Percentiles rank a stretch among this genome's conserved stretches.
These are phyloP conservation scores for Calliscelio sp. DNA, from an alignment of 2,888 invertebrate genomes.

Conservation along the genomic window DNA sequence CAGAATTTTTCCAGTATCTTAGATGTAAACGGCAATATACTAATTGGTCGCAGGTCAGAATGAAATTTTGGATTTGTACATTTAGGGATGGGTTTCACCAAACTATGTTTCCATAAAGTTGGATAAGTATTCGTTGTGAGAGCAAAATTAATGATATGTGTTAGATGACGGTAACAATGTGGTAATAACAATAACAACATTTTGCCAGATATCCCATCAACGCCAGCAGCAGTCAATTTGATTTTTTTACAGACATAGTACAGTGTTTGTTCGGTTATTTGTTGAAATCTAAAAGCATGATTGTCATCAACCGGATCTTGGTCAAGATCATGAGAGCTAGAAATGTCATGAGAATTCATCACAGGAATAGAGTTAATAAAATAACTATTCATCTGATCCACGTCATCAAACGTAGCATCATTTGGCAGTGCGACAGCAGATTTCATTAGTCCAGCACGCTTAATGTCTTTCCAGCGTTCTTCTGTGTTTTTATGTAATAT, in stretches of 20 bases:
- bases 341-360: neutral
- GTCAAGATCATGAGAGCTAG: neutral
- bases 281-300: neutral
- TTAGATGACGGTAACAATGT: neutral
- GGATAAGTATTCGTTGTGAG: neutral
- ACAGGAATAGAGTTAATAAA: neutral
- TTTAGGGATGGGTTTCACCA: constrained; percentile 6
- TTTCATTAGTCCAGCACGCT: neutral
- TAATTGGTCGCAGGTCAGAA: neutral
- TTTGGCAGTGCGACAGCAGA: neutral
- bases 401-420: neutral
- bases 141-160: neutral
- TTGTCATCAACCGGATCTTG: neutral
- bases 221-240: neutral
- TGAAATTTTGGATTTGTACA: neutral
- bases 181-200: neutral
- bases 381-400: neutral
- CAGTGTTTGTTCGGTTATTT: neutral
- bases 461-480: neutral
- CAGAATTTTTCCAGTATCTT: constrained; percentile 28
- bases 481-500: neutral
- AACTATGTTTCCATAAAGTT: constrained; percentile 7
- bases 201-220: neutral
- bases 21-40: neutral
- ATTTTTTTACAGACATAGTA: neutral